phyloP scores from a whole-genome alignment of 2,888 invertebrate genomes.

The Ditula angustiorana region DNA sequence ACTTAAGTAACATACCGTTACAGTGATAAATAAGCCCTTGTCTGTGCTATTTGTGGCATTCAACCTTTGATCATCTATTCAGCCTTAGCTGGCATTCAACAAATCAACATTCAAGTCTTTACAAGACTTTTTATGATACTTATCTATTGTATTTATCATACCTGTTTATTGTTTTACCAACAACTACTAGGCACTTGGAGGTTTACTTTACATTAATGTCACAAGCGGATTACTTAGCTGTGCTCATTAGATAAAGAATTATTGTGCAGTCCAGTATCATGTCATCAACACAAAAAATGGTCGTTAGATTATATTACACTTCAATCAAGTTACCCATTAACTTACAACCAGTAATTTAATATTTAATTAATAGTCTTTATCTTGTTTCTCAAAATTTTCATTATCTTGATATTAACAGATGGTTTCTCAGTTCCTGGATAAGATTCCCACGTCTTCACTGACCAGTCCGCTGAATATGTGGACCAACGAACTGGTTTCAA shows the following conservation, averaged over 20 bases:
- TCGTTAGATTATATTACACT: neutral
- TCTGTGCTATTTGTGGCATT: slow-evolving; percentile 46
- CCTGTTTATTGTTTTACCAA: neutral
- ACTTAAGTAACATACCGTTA: slow-evolving; percentile 56
- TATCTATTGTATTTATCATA: neutral
- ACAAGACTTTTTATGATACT: neutral
- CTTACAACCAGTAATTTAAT: neutral
- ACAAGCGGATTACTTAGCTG: slow-evolving; percentile 8
- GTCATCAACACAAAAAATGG: slow-evolving; percentile 6
- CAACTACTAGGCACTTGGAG: neutral
- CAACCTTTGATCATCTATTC: slow-evolving; percentile 19
- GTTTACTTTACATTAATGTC: neutral
- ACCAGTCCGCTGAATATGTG: slow-evolving; percentile 79
- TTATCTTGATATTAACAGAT: slow-evolving; percentile 50
- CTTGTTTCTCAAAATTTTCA: neutral
- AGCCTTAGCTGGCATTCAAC: neutral
- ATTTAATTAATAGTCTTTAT: neutral
- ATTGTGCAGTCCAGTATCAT: slow-evolving; percentile 1
- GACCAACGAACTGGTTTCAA: slow-evolving; percentile 82
- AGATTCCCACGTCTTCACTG: slow-evolving; percentile 75
- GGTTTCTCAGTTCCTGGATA: slow-evolving; percentile 75
- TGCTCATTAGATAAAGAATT: slow-evolving; percentile 19
- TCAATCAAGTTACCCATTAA: neutral
- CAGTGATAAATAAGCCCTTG: slow-evolving; percentile 52
- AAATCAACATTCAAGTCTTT: neutral